Evolutionary conservation across 2,113 vertebrate genomes (phyloP).

Genomic region (Ciconia stormi): DNA sequence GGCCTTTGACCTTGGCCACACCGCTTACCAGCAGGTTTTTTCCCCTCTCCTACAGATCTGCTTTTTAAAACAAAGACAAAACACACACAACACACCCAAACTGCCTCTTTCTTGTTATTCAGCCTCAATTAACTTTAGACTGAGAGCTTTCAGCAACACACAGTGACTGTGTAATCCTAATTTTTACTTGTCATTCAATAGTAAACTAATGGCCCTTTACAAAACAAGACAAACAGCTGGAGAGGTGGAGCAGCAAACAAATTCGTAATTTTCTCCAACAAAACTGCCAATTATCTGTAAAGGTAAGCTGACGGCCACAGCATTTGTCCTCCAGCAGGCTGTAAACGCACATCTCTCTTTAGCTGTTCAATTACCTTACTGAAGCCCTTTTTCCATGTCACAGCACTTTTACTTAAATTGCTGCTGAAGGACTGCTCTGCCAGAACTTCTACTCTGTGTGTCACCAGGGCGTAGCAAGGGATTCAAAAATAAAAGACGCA

Average conservation of each 20-base stretch:
- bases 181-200: neutral
- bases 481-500: neutral
- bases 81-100: neutral
- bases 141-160: neutral
- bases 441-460: neutral
- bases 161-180: neutral
- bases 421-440: neutral
- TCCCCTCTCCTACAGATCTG: neutral
- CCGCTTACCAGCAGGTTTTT: neutral
- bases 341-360: neutral
- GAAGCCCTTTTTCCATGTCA: slow-evolving; percentile 33
- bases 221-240: neutral
- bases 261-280: neutral
- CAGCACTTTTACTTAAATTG: slow-evolving; percentile 36
- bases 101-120: neutral
- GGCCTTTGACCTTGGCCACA: neutral
- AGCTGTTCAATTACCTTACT: neutral
- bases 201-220: neutral
- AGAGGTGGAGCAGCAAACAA: neutral
- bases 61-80: neutral
- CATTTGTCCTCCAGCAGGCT: neutral
- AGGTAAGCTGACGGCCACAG: neutral
- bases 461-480: slow-evolving; percentile 13
- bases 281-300: neutral
- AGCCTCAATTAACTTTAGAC: neutral